Evolutionary conservation across 2,113 vertebrate species (phyloP).

Genomic region (Heteronetta atricapilla): DNA sequence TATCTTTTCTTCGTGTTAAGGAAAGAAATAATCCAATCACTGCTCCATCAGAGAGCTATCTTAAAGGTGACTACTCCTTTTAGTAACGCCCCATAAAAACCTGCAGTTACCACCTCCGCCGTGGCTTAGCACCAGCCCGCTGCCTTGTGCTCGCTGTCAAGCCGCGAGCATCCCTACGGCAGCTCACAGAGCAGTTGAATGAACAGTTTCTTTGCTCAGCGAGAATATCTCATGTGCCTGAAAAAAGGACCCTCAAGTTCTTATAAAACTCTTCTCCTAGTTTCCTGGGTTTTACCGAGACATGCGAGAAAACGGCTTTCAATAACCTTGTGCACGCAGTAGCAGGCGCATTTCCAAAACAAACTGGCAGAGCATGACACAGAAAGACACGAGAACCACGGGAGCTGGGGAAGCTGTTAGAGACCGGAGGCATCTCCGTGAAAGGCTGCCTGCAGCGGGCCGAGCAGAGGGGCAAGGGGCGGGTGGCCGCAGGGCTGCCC

Average conservation of each 20-base stretch:
- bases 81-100: not conserved
- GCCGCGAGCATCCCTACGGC: not conserved
- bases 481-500: too few species aligned
- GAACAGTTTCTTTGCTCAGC: accelerated
- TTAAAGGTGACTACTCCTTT: not conserved
- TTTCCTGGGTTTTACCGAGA: not conserved
- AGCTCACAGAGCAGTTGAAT: accelerated
- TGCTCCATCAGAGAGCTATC: not conserved
- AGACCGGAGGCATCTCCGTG: accelerated
- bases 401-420: not conserved
- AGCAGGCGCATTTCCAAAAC: not conserved
- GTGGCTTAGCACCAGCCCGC: too few species aligned
- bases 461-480: not conserved
- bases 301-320: accelerated
- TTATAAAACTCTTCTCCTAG: not conserved
- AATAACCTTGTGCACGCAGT: not conserved
- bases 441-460: not conserved
- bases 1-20: not conserved
- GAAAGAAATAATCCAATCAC: not conserved
- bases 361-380: not conserved
- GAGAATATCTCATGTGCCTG: accelerated
- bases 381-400: not conserved
- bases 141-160: not conserved
- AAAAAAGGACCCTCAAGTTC: not conserved
- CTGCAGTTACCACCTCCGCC: too few species aligned